Conservation (phyloP, 2,113 vertebrate genomes). For the Stegostoma tigrinum region DNA sequence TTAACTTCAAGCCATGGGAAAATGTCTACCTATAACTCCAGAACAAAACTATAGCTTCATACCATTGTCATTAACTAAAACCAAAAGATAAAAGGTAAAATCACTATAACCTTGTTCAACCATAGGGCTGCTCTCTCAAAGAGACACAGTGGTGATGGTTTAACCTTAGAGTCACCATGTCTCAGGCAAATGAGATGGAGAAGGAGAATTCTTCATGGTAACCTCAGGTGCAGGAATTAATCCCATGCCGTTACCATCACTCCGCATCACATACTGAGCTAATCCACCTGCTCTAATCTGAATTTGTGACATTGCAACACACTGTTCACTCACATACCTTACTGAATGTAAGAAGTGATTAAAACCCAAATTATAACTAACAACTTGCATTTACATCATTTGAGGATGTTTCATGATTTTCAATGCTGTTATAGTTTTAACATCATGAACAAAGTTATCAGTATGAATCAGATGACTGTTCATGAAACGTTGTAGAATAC, state of each 20-base stretch:
- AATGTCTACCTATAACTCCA: not conserved
- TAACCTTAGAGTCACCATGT: no score
- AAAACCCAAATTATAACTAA: slow-evolving; percentile 5
- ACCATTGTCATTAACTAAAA: no score
- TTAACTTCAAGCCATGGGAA: not conserved
- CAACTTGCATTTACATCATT: not conserved
- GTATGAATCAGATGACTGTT: not conserved
- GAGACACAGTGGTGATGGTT: no score
- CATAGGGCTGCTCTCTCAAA: no score
- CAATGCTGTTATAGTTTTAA: not conserved
- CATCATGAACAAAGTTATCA: not conserved
- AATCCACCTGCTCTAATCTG: no score
- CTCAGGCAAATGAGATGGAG: no score
- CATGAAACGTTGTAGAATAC: not conserved
- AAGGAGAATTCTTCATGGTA: no score
- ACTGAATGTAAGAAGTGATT: not conserved
- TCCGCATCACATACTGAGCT: no score
- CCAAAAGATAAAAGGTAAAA: no score
- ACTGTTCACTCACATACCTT: not conserved
- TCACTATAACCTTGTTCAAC: no score
- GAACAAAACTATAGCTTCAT: not conserved
- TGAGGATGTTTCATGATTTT: not conserved
- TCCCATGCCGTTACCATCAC: no score
- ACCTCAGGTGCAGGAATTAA: no score
- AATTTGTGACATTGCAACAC: not conserved